These are phyloP conservation scores for Drosophila guanche DNA, from an alignment of 1,140 invertebrate genomes.

Conservation along the genomic window DNA sequence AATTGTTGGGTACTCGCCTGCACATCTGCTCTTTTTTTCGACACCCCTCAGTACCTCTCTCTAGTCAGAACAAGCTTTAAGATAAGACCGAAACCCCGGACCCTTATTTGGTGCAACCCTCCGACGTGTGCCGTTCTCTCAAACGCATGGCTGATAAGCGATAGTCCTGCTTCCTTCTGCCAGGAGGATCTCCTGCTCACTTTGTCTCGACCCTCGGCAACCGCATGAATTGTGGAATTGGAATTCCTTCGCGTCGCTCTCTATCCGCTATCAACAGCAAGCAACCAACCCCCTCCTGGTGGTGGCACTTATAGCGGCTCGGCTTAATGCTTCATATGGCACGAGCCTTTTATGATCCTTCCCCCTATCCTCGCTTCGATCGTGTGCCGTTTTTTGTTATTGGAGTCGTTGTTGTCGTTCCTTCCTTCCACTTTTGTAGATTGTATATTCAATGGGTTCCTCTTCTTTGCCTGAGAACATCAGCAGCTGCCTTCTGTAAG, in stretches of 20 bases:
- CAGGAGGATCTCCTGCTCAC: constrained; percentile 53
- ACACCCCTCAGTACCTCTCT: constrained; percentile 32
- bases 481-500: constrained; percentile 56
- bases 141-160: constrained; percentile 66
- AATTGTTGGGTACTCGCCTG: constrained; percentile 45
- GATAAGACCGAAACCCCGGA: constrained; percentile 53
- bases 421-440: constrained; percentile 23
- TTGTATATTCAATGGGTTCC: too few relatives aligned
- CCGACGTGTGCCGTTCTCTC: constrained; percentile 6
- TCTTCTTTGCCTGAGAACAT: background rate
- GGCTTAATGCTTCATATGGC: constrained; percentile 38
- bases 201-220: constrained; percentile 55
- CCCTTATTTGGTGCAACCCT: constrained; percentile 55
- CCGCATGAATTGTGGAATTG: constrained; percentile 53
- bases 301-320: constrained; percentile 3
- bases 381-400: constrained; percentile 40
- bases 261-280: constrained; percentile 32
- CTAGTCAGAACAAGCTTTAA: constrained; percentile 55
- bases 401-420: constrained; percentile 32
- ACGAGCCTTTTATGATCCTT: constrained; percentile 57
- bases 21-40: constrained; percentile 74
- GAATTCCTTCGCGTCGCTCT: constrained; percentile 44
- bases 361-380: constrained; percentile 30
- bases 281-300: constrained; percentile 39
- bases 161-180: constrained; percentile 36